phyloP scores from a whole-genome alignment of 2,113 vertebrate species.

The Lontra canadensis region DNA sequence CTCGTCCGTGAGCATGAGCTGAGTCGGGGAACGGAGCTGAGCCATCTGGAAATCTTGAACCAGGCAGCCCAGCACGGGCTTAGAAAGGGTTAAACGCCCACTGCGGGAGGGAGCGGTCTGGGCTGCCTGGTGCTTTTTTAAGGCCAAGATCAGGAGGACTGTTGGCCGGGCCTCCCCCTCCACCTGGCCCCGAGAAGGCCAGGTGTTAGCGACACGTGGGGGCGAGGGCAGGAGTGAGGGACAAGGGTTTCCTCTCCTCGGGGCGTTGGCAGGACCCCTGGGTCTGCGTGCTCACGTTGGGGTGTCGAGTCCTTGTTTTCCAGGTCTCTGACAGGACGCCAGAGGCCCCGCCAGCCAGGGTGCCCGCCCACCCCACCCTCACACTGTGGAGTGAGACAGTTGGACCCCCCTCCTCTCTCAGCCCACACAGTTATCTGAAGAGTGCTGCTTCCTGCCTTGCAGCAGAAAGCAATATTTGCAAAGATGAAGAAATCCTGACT shows the following conservation, averaged over 20 bases:
- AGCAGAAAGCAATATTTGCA: constrained; percentile 26
- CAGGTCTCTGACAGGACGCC: not conserved
- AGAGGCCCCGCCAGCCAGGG: not conserved
- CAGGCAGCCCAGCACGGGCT: not conserved
- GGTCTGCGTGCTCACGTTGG: rapidly evolving
- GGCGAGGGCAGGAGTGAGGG: no score
- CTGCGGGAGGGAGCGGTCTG: not conserved
- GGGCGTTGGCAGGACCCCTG: not conserved
- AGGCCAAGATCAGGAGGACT: not conserved
- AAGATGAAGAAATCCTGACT: constrained; percentile 66
- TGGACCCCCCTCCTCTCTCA: not conserved
- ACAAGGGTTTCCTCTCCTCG: not conserved
- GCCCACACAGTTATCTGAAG: constrained; percentile 45
- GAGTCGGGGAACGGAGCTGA: not conserved
- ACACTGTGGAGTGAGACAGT: not conserved
- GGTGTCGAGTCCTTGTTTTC: not conserved
- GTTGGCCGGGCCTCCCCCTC: not conserved
- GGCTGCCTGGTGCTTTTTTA: no score
- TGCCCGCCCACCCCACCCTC: not conserved
- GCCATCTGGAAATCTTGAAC: not conserved
- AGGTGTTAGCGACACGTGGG: not conserved
- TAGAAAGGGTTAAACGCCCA: not conserved
- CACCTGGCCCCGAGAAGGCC: not conserved
- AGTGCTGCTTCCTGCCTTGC: not conserved
- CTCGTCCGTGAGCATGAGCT: not conserved